Evolutionary conservation across 2,113 vertebrate genomes (phyloP), one percentile per base, ranked within the genome.

Genomic region (Indri indri): DNA sequence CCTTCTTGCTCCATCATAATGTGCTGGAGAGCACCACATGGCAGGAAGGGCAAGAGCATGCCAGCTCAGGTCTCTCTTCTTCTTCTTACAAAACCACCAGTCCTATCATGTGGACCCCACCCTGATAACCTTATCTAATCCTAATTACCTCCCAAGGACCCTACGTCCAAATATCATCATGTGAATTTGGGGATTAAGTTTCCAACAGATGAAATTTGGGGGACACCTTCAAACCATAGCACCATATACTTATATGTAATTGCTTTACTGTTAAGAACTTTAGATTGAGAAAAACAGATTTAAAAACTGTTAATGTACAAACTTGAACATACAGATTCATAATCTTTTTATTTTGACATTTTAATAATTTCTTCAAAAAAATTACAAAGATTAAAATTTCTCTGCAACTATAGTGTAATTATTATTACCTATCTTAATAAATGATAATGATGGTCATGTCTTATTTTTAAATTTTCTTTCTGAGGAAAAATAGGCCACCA

Each of bases 351-450:
- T 91, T 94, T 63, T 81, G 61, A 91, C 23, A 79, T 47, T 71
- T 81, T 52, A 85, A 65, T 84, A 68, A 81, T 85, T 84, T 88
- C 14, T 87, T 32, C n/a, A 92, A 84, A 90, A 59, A 77, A 71
- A 63, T 90, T 95, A 34, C 47, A 90, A 50, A 92, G 52, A 3
- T 86, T 96, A 80, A 90, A 85, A 59, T 82, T 95, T 90, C 59
- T 91, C 37, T 84, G 2, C 25, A 88, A 23, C 47, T 88, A 8
- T 90, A 73, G 14, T 87, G 54, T 83, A 71, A 10, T 66, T 88
- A 65, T 80, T 94, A 71, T 37, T 92, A 57, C 37, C 37, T 77
- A n/a, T 70, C 52, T 95, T 84, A 90, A 70, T 50, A 84, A 90
- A 25, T 88, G 16, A 77, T 83, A 73, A 71, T 76, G 42, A 90